Conservation (phyloP, 2,797 vertebrate species). For the Xenops minutus region DNA sequence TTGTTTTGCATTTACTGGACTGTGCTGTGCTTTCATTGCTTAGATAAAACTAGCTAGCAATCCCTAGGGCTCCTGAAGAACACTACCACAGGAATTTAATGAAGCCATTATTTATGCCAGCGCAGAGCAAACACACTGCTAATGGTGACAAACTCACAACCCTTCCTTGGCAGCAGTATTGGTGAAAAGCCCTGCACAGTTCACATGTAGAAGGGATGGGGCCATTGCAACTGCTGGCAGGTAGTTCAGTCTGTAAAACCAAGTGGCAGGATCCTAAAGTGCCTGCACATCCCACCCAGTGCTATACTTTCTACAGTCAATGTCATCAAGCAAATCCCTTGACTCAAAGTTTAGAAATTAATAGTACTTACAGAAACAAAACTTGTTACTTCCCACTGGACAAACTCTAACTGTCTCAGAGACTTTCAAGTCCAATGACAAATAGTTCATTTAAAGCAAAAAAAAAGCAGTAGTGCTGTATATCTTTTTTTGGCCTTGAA, state of each 20-base stretch:
- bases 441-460: not conserved
- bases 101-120: not conserved
- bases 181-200: not conserved
- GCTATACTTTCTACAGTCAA: not conserved
- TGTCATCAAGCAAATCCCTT: not conserved
- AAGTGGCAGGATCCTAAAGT: not conserved
- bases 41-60: not conserved
- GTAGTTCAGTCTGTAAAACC: not conserved
- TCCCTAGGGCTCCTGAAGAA: not conserved
- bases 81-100: not conserved
- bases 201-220: not conserved
- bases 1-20: not conserved
- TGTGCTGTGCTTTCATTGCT: not conserved
- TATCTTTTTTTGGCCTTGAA: not conserved
- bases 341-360: not conserved
- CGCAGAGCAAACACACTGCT: not conserved
- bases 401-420: not conserved
- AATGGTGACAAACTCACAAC: not conserved
- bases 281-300: rapidly evolving
- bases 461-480: not conserved
- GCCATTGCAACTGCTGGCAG: not conserved
- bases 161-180: not conserved
- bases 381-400: not conserved
- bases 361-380: not conserved
- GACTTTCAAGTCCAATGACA: not conserved